Evolutionary conservation across 1,140 invertebrate species (phyloP), one percentile per base, ranked within the genome.

Genomic region (Mesaphorura yosii): DNA sequence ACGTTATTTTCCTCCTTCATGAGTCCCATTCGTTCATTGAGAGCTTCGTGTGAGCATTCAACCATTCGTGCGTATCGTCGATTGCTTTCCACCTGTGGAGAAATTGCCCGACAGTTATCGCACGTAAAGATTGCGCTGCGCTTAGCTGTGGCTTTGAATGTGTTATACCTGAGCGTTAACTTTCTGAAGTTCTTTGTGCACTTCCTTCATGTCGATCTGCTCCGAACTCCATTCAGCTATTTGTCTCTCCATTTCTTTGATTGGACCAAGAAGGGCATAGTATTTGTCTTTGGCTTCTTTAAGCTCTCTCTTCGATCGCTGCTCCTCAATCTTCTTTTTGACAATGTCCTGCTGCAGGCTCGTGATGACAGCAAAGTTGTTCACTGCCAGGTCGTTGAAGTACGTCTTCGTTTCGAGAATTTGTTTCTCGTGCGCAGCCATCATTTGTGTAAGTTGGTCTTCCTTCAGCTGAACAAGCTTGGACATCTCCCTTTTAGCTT

Each of bases 311-410:
- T 48, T 14, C 45, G 86, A 81, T 59, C 83, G 68, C 66, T 89
- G 85, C 62, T 88, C 82, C 48, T 82, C 79, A 65, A 80, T 82
- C 63, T 86, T 82, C 70, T 86, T 77, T 12, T 80, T 76, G 65
- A 88, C 83, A 69, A 91, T 80, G 78, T 94, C 83, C 66, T 86
- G 83, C 72, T 85, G 88, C 29, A 89, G 70, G 64, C 78, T 84
- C 57, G 80, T 79, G 27, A 90, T 89, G 7, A 89, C 69, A 45
- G 78, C 84, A 52, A 94, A 73, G 69, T 93, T 94, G 67, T 93
- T 93, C 1, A 90, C 68, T 1, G 86, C 89, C 37, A 94, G 90
- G 60, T 93, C 87, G 64, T 91, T 92, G 63, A 92, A 95, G 72
- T 92, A 94, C 67, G 84, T 85, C 69, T 91, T 93, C 66, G 93